Percentiles rank a stretch among this genome's conserved stretches.
phyloP scores from a whole-genome alignment of 2,888 invertebrate genomes.

The Congeria kusceri region DNA sequence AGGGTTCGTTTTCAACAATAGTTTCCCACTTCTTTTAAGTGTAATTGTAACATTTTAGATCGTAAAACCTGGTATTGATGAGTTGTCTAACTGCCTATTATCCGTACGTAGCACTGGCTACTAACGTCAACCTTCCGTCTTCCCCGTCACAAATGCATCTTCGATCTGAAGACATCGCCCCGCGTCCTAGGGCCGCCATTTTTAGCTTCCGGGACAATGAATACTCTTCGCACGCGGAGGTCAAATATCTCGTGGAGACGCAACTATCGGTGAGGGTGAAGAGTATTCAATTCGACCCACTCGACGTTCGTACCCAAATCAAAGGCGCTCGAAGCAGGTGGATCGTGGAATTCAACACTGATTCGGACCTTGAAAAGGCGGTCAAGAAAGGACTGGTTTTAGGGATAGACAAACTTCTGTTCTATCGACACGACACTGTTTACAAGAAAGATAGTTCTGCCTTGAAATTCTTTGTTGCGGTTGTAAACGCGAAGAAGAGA shows the following conservation, averaged over 20 bases:
- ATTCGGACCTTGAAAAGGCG: constrained; percentile 46
- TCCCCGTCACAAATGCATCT: constrained; percentile 42
- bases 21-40: too few relatives aligned
- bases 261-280: constrained; percentile 46
- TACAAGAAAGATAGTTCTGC: constrained; percentile 43
- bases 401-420: constrained; percentile 58
- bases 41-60: too few relatives aligned
- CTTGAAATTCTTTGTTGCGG: constrained; percentile 44
- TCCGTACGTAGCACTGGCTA: too few relatives aligned
- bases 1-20: too few relatives aligned
- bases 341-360: constrained; percentile 49
- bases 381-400: constrained; percentile 53
- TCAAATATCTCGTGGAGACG: constrained; percentile 54
- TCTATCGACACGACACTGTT: constrained; percentile 55
- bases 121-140: too few relatives aligned
- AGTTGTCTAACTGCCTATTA: too few relatives aligned
- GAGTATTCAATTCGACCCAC: constrained; percentile 58
- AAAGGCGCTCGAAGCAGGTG: constrained; percentile 60
- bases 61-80: too few relatives aligned
- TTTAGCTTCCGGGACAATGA: constrained; percentile 69
- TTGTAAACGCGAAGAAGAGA: constrained; percentile 33
- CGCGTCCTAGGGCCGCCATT: constrained; percentile 54
- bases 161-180: constrained; percentile 44
- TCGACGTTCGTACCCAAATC: constrained; percentile 54
- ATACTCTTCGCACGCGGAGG: constrained; percentile 54